Evolutionary conservation across 2,797 vertebrate species (phyloP), one percentile per base, ranked within the genome.

Genomic region (Pelodytes ibericus): DNA sequence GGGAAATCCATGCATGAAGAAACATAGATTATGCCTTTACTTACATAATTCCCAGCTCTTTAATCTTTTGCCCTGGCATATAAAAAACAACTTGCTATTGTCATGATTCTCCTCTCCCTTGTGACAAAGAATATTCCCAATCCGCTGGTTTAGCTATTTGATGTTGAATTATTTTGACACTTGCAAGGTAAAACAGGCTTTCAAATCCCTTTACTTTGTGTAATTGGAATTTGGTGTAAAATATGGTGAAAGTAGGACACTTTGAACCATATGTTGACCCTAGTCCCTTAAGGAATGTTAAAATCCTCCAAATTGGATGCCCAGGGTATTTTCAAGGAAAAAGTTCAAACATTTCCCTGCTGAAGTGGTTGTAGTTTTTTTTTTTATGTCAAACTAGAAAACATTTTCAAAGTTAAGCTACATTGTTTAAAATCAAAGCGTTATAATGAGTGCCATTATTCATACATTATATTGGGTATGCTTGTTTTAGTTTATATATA

Each of bases 71-170:
- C 76, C 70, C 71, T 73, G 58, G 63, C 71, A 73, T 73, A 79
- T 73, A 73, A 79, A 75, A 73, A 72, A 73, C 76, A 73, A 79
- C 76, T 79, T 79, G 76, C 76, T 79, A 79, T 79, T 79, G 76
- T 73, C 76, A 79, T 79, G 76, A 79, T 79, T 79, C 76, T 79
- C 33, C 36, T 69, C 33, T 79, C 76, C 76, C 76, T 44, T 62
- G 71, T 79, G 76, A 73, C 64, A 63, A 59, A 72, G 59, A 68
- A 73, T 69, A 79, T 79, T 73, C 76, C 76, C 76, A 33, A 56
- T 79, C 47, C 65, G 8, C 76, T 73, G 76, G 64, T 79, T 79
- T 69, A 68, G 73, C 71, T 59, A 73, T 79, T 79, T 79, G 76
- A 79, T 60, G 71, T 73, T 79, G 71, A 79, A 56, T 68, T 73